These are phyloP conservation scores for Drosophila ohnishii DNA, from an alignment of 1,140 invertebrate genomes.

Conservation along the genomic window DNA sequence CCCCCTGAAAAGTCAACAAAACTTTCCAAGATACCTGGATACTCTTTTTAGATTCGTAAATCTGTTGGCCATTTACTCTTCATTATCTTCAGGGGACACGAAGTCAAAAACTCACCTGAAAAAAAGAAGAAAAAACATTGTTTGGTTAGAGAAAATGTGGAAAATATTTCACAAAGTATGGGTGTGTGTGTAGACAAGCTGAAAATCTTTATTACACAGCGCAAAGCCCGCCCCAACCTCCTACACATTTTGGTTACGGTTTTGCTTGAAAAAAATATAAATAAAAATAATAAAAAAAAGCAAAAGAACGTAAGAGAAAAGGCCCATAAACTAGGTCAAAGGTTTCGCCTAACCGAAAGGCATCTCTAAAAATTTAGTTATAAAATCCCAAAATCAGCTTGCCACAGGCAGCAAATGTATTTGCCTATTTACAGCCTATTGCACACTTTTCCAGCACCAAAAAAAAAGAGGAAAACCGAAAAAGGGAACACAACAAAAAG, in stretches of 20 bases:
- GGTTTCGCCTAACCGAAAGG: slow-evolving; percentile 6
- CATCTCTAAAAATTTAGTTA: slow-evolving; percentile 40
- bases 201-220: slow-evolving; percentile 41
- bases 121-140: slow-evolving; percentile 13
- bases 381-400: slow-evolving; percentile 55
- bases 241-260: slow-evolving; percentile 6
- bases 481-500: slow-evolving; percentile 2
- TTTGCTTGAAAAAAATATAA: background rate
- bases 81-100: slow-evolving; percentile 49
- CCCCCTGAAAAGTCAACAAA: slow-evolving; percentile 19
- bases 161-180: slow-evolving; percentile 11
- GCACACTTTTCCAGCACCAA: slow-evolving; percentile 60
- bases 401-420: slow-evolving; percentile 54
- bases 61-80: slow-evolving; percentile 65
- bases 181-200: slow-evolving; percentile 32
- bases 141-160: slow-evolving; percentile 45
- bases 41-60: slow-evolving; percentile 26
- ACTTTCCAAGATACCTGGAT: slow-evolving; percentile 34
- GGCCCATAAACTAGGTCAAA: slow-evolving; percentile 49
- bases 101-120: slow-evolving; percentile 60
- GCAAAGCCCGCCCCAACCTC: background rate
- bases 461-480: slow-evolving; percentile 11
- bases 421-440: slow-evolving; percentile 79
- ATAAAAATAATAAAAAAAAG: background rate
- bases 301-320: slow-evolving; percentile 10